phyloP scores from a whole-genome alignment of 2,888 invertebrate species.

The Morpho helenor region DNA sequence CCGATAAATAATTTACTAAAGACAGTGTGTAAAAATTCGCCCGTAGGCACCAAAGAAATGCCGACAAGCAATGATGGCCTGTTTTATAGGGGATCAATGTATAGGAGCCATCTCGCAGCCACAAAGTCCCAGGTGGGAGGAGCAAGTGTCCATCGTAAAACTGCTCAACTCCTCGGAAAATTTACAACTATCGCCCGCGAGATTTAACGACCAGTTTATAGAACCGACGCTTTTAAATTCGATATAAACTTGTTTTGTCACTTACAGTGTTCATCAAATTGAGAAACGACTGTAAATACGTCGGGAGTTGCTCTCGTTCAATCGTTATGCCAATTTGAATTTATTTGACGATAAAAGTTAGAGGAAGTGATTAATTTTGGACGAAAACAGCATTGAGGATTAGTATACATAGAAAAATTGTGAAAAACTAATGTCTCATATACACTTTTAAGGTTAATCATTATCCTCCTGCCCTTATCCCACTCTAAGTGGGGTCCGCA shows the following conservation, averaged over 20 bases:
- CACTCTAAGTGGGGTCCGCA: no score
- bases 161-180: constrained; percentile 58
- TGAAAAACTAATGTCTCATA: no score
- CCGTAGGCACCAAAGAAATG: constrained; percentile 31
- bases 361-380: not conserved
- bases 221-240: constrained; percentile 68
- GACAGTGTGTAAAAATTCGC: constrained; percentile 24
- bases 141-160: constrained; percentile 67
- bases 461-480: no score
- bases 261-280: constrained; percentile 50
- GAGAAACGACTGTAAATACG: constrained; percentile 40
- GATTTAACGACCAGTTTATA: constrained; percentile 77
- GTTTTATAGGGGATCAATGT: constrained; percentile 61
- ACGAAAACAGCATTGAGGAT: no score
- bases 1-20: constrained; percentile 28
- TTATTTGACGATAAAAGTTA: constrained; percentile 16
- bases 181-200: constrained; percentile 72
- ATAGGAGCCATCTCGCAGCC: constrained; percentile 50
- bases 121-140: constrained; percentile 70
- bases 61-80: constrained; percentile 34
- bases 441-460: no score
- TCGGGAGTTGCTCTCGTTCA: constrained; percentile 8
- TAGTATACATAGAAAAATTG: no score
- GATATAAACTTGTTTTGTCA: constrained; percentile 66
- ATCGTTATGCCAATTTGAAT: constrained; percentile 13